A percentile compares a stretch with the other conserved stretches of the same genome.
phyloP scores from a whole-genome alignment of 2,888 invertebrate species.

The Sussaba pulchella region DNA sequence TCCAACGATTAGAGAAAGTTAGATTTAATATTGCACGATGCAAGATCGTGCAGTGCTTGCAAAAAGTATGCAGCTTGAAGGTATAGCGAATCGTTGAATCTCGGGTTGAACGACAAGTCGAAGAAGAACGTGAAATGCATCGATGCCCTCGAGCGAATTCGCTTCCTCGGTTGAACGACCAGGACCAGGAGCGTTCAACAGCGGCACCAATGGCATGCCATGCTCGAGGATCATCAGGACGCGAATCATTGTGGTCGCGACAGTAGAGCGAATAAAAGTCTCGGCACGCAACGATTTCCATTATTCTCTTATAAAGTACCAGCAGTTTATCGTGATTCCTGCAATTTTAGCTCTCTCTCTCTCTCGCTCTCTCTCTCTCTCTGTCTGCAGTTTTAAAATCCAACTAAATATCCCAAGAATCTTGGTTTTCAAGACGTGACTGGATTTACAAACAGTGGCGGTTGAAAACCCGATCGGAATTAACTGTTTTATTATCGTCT shows the following conservation, averaged over 20 bases:
- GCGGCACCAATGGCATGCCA: slow-evolving; percentile 15
- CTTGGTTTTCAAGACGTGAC: background rate
- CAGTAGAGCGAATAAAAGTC: slow-evolving; percentile 13
- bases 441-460: too few species aligned
- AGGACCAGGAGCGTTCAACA: slow-evolving; percentile 2
- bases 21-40: slow-evolving; percentile 7
- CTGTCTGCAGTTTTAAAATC: background rate
- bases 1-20: background rate
- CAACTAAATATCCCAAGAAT: background rate
- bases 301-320: slow-evolving; percentile 3
- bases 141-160: slow-evolving; percentile 64
- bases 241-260: slow-evolving; percentile 46
- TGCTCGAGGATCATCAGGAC: slow-evolving; percentile 31
- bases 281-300: slow-evolving; percentile 26
- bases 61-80: slow-evolving; percentile 1
- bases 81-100: slow-evolving; percentile 12
- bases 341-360: background rate
- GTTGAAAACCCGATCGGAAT: too few species aligned
- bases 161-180: slow-evolving; percentile 56
- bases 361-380: too few species aligned
- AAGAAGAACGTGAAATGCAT: slow-evolving; percentile 61
- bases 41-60: background rate
- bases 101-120: slow-evolving; percentile 27
- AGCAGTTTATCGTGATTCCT: background rate
- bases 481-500: too few species aligned